Evolutionary conservation across 2,113 vertebrate genomes (phyloP), one percentile per base, ranked within the genome.

Genomic region (Hiodon alosoides): DNA sequence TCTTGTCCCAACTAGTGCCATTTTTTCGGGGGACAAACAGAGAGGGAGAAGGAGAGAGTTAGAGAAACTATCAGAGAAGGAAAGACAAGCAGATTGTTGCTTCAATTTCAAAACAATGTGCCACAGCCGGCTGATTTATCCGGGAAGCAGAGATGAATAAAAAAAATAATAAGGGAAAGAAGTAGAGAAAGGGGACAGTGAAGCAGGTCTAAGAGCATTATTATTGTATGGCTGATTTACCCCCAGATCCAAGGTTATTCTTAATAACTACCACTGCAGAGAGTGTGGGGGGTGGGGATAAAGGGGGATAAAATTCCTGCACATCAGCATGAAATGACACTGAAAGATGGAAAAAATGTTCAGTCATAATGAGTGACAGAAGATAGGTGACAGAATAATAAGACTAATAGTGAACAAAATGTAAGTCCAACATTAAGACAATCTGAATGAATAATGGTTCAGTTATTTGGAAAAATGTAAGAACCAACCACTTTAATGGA

Each of bases 11-110:
- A 79, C 64, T 86, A 83, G 85, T 77, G 78, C 80, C 80, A 84
- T 85, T 87, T 81, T 85, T 81, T 77, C 31, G 31, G 31, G 78
- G 73, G 80, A 86, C 79, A 81, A 80, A 83, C 75, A 72, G 14
- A 76, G 73, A 72, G 58, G 31, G 16, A 50, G 17, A 59, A 53
- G 47, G 8, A 53, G 47, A 60, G 3, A 46, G 64, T 47, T 7
- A 16, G n/a, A 11, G 1, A 31, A 55, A 4, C 53, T 64, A 64
- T 46, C 10, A 73, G 7, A 73, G 11, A 7, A 7, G 17, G 14
- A 62, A 4, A 4, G 60, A 10, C 11, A 6, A 59, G 55, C 11
- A 47, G 3, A 7, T 13, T 5, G 54, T 9, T 4, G 11, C 50
- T 2, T n/a, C 16, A 51, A 57, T n/a, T 5, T 50, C 46, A 2